Evolutionary conservation across 2,797 vertebrate genomes (phyloP).

Genomic region (Myotis vivesi): DNA sequence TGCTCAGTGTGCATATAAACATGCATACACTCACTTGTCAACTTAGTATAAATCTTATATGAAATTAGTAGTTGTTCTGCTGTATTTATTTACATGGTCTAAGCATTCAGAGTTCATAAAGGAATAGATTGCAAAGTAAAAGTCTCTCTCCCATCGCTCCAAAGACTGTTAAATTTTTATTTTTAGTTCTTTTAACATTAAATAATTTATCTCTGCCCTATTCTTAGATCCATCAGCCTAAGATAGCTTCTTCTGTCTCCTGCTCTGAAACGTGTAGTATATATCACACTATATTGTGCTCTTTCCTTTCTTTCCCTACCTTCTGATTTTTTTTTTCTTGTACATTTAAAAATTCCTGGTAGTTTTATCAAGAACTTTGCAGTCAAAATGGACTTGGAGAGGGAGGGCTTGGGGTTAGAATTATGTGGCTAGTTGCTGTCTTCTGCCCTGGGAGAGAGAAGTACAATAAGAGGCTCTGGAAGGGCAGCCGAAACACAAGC

Average conservation of each 20-base stretch:
- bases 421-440: neutral
- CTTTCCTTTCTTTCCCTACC: neutral
- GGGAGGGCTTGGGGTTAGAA: neutral
- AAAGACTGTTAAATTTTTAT: constrained; percentile 49
- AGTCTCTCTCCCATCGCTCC: neutral
- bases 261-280: neutral
- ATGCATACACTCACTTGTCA: neutral
- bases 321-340: constrained; percentile 7
- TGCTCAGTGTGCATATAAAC: neutral
- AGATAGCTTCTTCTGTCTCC: constrained; percentile 36
- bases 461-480: neutral
- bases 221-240: constrained; percentile 63
- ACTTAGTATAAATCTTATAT: neutral
- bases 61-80: neutral
- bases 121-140: neutral
- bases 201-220: constrained; percentile 69
- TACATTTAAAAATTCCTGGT: neutral
- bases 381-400: neutral
- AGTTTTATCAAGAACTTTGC: neutral
- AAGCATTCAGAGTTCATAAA: constrained; percentile 49
- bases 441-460: neutral
- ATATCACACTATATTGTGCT: neutral
- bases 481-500: neutral
- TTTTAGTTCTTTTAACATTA: constrained; percentile 66
- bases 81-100: neutral